phyloP scores from a whole-genome alignment of 2,797 vertebrate genomes.

The Gymnoscopelus microlampas region DNA sequence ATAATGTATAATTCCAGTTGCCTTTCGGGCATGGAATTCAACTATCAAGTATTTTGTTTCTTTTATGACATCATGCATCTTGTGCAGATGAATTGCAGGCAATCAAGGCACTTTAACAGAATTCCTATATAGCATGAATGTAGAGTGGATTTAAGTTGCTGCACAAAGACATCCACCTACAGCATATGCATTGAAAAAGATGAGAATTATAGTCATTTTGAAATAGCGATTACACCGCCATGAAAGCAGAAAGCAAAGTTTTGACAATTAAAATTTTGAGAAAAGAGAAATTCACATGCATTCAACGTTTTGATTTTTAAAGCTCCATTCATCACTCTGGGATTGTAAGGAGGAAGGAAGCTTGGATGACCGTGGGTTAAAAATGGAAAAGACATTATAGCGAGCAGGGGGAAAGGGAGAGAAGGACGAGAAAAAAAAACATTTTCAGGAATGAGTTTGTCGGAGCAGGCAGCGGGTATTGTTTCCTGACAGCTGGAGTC shows the following conservation, averaged over 20 bases:
- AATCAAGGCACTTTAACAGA: background rate
- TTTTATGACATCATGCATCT: slow-evolving; percentile 25
- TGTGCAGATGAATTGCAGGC: slow-evolving; percentile 19
- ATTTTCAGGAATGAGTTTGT: slow-evolving; percentile 87
- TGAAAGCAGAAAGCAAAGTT: background rate
- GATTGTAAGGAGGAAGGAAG: slow-evolving; percentile 83
- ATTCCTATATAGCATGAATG: too few species aligned
- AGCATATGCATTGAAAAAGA: too few species aligned
- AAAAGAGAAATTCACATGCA: slow-evolving; percentile 18
- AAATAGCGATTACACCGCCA: background rate
- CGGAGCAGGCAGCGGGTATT: slow-evolving; percentile 84
- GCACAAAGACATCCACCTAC: too few species aligned
- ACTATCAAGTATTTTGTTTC: slow-evolving; percentile 18
- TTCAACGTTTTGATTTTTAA: slow-evolving; percentile 67
- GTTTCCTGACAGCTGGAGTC: slow-evolving; percentile 88
- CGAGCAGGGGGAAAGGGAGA: slow-evolving; percentile 60
- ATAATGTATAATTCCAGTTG: slow-evolving; percentile 21
- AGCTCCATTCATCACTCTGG: slow-evolving; percentile 74
- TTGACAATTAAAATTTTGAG: too few species aligned
- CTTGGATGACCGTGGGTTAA: slow-evolving; percentile 82
- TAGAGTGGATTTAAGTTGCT: too few species aligned
- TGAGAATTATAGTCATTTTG: background rate
- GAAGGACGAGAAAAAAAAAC: slow-evolving; percentile 71
- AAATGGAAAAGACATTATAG: slow-evolving; percentile 88
- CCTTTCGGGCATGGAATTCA: slow-evolving; percentile 10